These are phyloP conservation scores for Trochalopteron elliotii DNA, from an alignment of 2,113 vertebrate species.

Conservation along the genomic window DNA sequence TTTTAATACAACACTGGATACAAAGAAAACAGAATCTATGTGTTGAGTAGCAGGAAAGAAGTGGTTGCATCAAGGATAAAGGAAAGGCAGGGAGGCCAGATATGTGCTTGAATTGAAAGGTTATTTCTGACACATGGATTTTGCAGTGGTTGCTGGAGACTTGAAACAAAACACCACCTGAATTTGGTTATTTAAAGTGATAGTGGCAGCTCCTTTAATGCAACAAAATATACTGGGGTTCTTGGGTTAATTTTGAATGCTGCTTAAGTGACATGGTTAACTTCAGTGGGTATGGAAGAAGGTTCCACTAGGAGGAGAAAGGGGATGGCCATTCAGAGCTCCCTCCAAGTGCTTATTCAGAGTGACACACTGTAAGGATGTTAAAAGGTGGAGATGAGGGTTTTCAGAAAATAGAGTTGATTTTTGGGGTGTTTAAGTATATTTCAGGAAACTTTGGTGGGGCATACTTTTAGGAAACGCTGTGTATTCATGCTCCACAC, in stretches of 20 bases:
- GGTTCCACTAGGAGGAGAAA: not conserved
- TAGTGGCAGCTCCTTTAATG: not conserved
- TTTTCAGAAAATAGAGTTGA: not conserved
- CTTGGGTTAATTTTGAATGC: not conserved
- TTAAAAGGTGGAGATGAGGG: not conserved
- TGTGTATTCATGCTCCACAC: not conserved
- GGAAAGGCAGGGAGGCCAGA: not conserved
- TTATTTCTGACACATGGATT: not conserved
- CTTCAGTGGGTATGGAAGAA: not conserved
- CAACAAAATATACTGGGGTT: not conserved
- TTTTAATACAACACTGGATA: not conserved
- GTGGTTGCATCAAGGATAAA: not conserved
- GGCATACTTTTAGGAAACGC: accelerated
- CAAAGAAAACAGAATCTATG: not conserved
- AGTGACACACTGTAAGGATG: not conserved
- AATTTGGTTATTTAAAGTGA: not conserved
- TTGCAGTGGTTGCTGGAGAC: not conserved
- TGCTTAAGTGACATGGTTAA: not conserved
- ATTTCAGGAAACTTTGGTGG: not conserved
- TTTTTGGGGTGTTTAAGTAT: not conserved
- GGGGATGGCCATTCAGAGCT: not conserved
- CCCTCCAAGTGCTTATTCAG: accelerated
- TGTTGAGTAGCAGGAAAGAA: not conserved
- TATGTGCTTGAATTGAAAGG: not conserved
- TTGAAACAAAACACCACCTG: not conserved